Percentiles rank a stretch among this genome's conserved stretches.
Conservation (phyloP, 2,113 vertebrate species). For the Corythoichthys haematopterus region DNA sequence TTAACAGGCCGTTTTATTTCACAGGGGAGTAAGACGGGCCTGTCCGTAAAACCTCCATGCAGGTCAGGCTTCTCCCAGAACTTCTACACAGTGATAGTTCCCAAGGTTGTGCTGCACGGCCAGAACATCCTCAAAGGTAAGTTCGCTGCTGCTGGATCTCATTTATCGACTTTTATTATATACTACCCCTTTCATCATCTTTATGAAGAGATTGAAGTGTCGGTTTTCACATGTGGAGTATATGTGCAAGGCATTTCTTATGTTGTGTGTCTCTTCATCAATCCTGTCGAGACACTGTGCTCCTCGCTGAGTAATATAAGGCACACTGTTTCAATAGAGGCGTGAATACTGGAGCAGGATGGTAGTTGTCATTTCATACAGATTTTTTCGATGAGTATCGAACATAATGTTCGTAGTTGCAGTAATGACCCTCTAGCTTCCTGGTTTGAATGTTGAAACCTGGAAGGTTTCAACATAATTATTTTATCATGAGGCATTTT, state of each 20-base stretch:
- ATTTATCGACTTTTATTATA: conserved; percentile 32
- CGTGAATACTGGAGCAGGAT: conserved; percentile 5
- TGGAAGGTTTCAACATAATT: conserved; percentile 15
- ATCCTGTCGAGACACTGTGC: conserved; percentile 15
- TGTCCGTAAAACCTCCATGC: conserved; percentile 59
- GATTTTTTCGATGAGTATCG: conserved; percentile 21
- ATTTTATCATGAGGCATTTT: conserved; percentile 35
- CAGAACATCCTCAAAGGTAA: conserved; percentile 75
- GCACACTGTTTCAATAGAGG: conserved; percentile 1
- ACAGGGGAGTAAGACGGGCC: conserved; percentile 69
- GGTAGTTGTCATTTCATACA: conserved; percentile 10
- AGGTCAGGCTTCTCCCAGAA: conserved; percentile 76
- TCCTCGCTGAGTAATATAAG: conserved; percentile 22
- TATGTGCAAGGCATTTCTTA: neutral
- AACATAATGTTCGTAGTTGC: conserved; percentile 23
- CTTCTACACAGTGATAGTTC: conserved; percentile 77
- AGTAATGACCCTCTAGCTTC: conserved; percentile 30
- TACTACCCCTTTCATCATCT: conserved; percentile 15
- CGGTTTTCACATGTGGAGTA: conserved; percentile 3
- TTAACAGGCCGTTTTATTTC: conserved; percentile 47
- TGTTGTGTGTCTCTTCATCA: conserved; percentile 32
- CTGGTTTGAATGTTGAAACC: conserved; percentile 39
- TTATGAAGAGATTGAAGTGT: conserved; percentile 20
- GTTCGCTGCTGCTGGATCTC: conserved; percentile 36
- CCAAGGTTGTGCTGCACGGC: conserved; percentile 69